These are phyloP conservation scores for Lasiurus borealis DNA, from an alignment of 2,113 vertebrate genomes.

Conservation along the genomic window DNA sequence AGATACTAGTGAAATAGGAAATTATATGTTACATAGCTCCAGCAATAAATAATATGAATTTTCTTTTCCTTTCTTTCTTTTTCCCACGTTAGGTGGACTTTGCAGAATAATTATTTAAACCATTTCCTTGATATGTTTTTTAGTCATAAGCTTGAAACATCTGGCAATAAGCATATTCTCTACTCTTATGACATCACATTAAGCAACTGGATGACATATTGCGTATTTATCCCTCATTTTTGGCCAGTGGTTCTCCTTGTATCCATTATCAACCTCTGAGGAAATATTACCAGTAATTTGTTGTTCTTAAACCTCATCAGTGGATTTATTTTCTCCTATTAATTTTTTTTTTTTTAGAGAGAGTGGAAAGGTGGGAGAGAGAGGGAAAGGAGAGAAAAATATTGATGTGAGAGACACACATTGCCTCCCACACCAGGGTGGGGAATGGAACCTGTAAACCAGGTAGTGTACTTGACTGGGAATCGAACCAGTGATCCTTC, in stretches of 20 bases:
- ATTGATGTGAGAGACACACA: no score
- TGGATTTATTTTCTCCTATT: no score
- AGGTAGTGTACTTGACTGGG: no score
- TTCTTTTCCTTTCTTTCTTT: background rate
- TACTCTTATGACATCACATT: background rate
- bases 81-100: background rate
- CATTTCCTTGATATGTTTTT: background rate
- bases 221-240: background rate
- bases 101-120: background rate
- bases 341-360: no score
- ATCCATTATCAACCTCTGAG: background rate
- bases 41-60: background rate
- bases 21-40: background rate
- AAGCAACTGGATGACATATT: background rate
- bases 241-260: background rate
- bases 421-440: no score
- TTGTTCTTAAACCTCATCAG: no score
- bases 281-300: background rate
- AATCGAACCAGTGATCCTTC: no score
- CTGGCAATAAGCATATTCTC: background rate
- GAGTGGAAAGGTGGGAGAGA: no score
- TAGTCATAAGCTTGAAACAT: background rate
- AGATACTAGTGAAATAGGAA: background rate
- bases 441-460: no score
- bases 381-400: no score